Base-by-base conservation (phyloP, 2,113 vertebrate species). In the Podarcis muralis region DNA sequence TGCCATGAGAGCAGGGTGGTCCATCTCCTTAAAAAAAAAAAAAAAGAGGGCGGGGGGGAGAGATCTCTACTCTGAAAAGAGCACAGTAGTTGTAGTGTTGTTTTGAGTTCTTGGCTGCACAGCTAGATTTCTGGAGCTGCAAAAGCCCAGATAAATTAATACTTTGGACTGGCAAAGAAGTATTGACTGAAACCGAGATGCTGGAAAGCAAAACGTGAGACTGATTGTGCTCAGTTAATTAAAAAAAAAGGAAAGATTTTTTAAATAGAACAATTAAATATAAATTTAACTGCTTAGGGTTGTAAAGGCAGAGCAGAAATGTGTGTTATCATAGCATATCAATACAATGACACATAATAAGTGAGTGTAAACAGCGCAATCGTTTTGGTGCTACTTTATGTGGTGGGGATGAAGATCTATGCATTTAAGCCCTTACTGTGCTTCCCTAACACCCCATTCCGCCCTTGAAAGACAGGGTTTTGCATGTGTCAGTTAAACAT, bases 1-100 rank as follows among this genome's bases (percentile, higher is more conserved):
- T 99, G 99, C 98, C 98, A 99, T 96, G 96, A 98, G 95, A 98
- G 97, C 98, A 98, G 98, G 98, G 98, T 99, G 98, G 98, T 98
- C 98, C 97, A 94, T 97, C 97, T 97, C 95, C 18, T n/a, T 23
- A 37, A 84, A 62, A 62, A 62, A 62, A 48, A 48, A 48, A 43
- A 43, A 43, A 43, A 8, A 53, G 35, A 3, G 92, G 94, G 95
- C 93, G 91, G 95, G 92, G 91, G 85, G 87, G 43, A 43, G 43
- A 92, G 79, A 89, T 86, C 78, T 92, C 86, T 2, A 25, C 91
- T 95, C 84, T 87, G 87, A 93, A 92, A 94, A 93, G 93, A 97
- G 95, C 94, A 97, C 98, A 97, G 97, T 97, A 97, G 96, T 96
- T 90, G 94, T 94, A 97, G 96, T 97, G 97, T 98, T 96, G 93